Evolutionary conservation across 2,113 vertebrate species (phyloP).

Genomic region (Oophaga pumilio): DNA sequence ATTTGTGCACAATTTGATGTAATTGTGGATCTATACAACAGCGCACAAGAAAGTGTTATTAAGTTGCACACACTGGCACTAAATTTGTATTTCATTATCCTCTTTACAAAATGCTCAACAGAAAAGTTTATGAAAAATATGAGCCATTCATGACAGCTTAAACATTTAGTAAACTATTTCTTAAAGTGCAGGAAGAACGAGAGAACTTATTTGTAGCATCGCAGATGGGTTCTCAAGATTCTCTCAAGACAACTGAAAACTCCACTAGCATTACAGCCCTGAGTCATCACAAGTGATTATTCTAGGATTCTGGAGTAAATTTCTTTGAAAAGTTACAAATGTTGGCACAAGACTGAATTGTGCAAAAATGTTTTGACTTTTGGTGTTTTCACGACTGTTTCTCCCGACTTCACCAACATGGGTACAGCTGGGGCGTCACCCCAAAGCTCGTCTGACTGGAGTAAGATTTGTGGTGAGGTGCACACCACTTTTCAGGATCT

Average conservation of each 20-base stretch:
- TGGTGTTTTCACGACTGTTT: no score
- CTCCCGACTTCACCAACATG: no score
- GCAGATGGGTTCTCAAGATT: constrained; percentile 41
- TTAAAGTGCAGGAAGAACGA: constrained; percentile 29
- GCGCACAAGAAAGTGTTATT: constrained; percentile 59
- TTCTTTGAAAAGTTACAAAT: no score
- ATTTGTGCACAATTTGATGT: constrained; percentile 59
- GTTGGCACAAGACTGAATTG: no score
- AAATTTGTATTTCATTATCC: constrained; percentile 59
- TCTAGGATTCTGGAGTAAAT: no score
- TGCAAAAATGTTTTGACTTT: no score
- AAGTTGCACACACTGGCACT: constrained; percentile 59
- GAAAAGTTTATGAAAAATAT: constrained; percentile 56
- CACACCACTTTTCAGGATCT: no score
- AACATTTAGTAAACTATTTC: constrained; percentile 48
- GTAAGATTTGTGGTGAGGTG: no score
- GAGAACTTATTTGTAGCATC: constrained; percentile 37
- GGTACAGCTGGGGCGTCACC: no score
- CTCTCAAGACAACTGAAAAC: background rate
- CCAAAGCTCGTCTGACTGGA: no score
- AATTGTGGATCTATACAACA: constrained; percentile 59
- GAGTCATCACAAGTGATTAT: no score
- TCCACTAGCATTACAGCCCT: no score
- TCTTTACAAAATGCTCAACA: constrained; percentile 54
- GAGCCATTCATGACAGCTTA: constrained; percentile 48